phyloP scores from a whole-genome alignment of 2,888 invertebrate genomes.

The Drosophila atroscutellata region DNA sequence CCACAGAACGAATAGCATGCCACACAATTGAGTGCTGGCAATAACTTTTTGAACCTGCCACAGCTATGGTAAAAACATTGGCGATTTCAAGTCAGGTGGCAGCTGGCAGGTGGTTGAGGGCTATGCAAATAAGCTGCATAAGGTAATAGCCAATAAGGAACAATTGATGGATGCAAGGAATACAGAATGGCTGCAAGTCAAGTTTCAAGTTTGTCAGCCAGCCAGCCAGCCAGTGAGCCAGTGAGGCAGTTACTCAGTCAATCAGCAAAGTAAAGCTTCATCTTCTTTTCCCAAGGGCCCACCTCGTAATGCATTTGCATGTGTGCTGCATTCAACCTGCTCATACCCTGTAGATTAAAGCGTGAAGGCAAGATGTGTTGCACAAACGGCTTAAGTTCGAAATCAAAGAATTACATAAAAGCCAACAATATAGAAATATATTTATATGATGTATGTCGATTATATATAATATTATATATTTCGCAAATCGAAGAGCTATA shows the following conservation, averaged over 20 bases:
- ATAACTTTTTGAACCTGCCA: constrained; percentile 2
- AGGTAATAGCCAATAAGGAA: constrained; percentile 28
- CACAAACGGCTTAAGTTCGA: not conserved
- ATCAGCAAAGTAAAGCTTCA: not conserved
- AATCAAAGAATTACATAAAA: too few species aligned
- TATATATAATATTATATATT: too few species aligned
- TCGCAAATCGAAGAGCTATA: not conserved
- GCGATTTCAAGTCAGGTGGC: constrained; percentile 4
- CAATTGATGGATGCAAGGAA: constrained; percentile 24
- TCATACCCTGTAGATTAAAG: constrained; percentile 3
- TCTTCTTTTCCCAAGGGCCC: not conserved
- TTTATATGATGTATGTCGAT: too few species aligned
- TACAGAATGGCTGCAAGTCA: constrained; percentile 15
- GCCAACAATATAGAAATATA: too few species aligned
- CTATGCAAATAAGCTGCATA: constrained; percentile 15
- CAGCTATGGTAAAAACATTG: not conserved
- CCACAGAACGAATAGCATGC: not conserved
- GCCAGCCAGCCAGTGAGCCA: not conserved
- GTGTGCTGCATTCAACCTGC: constrained; percentile 17
- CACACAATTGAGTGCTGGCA: constrained; percentile 5
- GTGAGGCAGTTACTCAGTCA: constrained; percentile 1
- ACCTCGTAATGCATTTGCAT: not conserved
- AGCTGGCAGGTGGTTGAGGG: not conserved
- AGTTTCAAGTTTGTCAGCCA: constrained; percentile 17
- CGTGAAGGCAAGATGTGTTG: not conserved